These are phyloP conservation scores for Metallyticus violacea DNA, from an alignment of 2,888 invertebrate genomes.

Conservation along the genomic window DNA sequence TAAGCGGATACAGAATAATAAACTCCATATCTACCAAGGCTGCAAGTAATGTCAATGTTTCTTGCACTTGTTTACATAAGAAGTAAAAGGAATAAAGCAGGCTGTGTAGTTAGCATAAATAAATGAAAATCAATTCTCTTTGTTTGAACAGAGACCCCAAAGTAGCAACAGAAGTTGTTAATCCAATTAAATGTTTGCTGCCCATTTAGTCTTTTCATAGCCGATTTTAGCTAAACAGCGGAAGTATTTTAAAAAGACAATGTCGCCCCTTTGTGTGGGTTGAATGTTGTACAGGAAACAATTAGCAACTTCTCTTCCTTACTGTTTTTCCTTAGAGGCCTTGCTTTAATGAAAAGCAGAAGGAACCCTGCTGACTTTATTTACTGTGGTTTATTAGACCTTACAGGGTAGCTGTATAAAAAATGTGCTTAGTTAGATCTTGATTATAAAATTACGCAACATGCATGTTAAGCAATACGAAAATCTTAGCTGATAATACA, in stretches of 20 bases:
- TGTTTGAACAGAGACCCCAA: background rate
- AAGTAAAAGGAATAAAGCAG: background rate
- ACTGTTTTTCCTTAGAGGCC: background rate
- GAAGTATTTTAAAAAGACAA: background rate
- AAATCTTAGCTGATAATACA: no score
- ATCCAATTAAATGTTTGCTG: background rate
- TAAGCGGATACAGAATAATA: no score
- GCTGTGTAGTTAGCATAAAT: background rate
- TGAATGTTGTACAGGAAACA: background rate
- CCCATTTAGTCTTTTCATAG: background rate
- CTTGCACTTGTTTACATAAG: background rate
- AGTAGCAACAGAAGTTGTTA: background rate
- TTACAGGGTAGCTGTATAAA: no score
- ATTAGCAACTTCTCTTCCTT: background rate
- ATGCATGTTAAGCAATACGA: no score
- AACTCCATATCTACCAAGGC: no score
- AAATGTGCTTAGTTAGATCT: no score
- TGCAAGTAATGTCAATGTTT: background rate
- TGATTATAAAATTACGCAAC: no score
- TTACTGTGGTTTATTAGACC: no score
- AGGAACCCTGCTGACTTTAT: no score
- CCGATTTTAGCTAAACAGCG: background rate
- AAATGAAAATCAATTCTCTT: background rate
- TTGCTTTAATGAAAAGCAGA: background rate
- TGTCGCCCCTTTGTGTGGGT: background rate